phyloP scores from a whole-genome alignment of 1,140 invertebrate genomes.

The Drosophila simulans region DNA sequence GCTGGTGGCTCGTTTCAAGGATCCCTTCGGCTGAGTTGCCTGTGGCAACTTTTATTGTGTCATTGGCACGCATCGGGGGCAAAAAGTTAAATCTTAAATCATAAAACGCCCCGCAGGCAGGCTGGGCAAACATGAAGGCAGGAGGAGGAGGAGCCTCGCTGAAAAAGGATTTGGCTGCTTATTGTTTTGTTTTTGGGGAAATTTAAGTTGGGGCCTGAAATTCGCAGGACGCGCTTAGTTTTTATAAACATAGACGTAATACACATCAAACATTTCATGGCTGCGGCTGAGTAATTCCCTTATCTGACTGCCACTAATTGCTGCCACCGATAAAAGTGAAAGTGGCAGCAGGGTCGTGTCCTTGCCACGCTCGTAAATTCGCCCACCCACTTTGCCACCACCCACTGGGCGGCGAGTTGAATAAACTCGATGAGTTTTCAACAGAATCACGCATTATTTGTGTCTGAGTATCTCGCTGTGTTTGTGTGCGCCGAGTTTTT shows the following conservation, averaged over 20 bases:
- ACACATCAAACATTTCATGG: constrained; percentile 36
- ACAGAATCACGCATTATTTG: constrained; percentile 69
- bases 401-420: constrained; percentile 55
- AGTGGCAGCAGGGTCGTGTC: constrained; percentile 11
- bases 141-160: neutral
- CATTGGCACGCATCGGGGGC: constrained; percentile 69
- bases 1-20: constrained; percentile 66
- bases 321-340: constrained; percentile 53
- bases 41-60: constrained; percentile 69
- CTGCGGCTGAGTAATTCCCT: constrained; percentile 29
- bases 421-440: constrained; percentile 65
- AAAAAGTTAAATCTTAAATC: constrained; percentile 74
- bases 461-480: constrained; percentile 39
- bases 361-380: constrained; percentile 12
- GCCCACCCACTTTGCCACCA: neutral
- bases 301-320: constrained; percentile 60
- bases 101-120: constrained; percentile 36
- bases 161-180: constrained; percentile 33
- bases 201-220: constrained; percentile 11
- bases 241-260: constrained; percentile 1
- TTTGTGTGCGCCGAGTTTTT: constrained; percentile 32
- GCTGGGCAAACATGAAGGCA: constrained; percentile 6
- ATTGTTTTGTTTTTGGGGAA: constrained; percentile 28
- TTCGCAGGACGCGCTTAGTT: constrained; percentile 7
- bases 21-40: constrained; percentile 39